phyloP scores from a whole-genome alignment of 2,113 vertebrate genomes.

The Aptenodytes forsteri region DNA sequence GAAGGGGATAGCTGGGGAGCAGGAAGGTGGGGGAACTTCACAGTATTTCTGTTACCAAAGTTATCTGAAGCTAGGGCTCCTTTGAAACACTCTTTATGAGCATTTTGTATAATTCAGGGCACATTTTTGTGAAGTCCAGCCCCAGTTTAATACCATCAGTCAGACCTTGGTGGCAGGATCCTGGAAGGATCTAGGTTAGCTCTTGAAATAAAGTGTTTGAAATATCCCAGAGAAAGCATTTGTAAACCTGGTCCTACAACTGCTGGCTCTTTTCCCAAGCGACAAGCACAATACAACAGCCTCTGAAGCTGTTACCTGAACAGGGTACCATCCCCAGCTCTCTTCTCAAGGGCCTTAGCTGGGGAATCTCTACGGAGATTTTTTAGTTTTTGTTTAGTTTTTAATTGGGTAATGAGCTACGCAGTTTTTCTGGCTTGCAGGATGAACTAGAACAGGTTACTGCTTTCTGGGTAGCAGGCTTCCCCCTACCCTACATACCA shows the following conservation, averaged over 20 bases:
- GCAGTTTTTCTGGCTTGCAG: slow-evolving; percentile 66
- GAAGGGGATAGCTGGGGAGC: neutral
- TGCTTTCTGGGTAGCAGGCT: slow-evolving; percentile 44
- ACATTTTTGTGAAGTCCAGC: neutral
- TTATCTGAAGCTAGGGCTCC: neutral
- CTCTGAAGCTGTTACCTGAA: slow-evolving; percentile 79
- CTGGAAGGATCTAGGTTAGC: slow-evolving; percentile 5
- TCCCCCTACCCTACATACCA: neutral
- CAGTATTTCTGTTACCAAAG: slow-evolving; percentile 9
- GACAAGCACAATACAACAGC: slow-evolving; percentile 81
- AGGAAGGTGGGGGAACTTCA: neutral
- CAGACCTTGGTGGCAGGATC: slow-evolving; percentile 1
- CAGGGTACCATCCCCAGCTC: slow-evolving; percentile 72
- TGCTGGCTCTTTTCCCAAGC: slow-evolving; percentile 72
- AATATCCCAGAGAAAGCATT: slow-evolving; percentile 41
- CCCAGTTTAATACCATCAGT: neutral
- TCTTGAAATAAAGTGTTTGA: slow-evolving; percentile 2
- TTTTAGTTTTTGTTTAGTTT: slow-evolving; percentile 67
- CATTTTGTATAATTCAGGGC: slow-evolving; percentile 21
- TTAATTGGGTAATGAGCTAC: slow-evolving; percentile 70
- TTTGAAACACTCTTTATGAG: neutral
- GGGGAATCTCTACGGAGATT: slow-evolving; percentile 68
- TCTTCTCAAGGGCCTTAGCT: slow-evolving; percentile 68
- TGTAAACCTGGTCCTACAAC: slow-evolving; percentile 20
- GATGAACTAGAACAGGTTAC: slow-evolving; percentile 31